Conservation (phyloP, 1,140 invertebrate species). For the Cotesia typhae region DNA sequence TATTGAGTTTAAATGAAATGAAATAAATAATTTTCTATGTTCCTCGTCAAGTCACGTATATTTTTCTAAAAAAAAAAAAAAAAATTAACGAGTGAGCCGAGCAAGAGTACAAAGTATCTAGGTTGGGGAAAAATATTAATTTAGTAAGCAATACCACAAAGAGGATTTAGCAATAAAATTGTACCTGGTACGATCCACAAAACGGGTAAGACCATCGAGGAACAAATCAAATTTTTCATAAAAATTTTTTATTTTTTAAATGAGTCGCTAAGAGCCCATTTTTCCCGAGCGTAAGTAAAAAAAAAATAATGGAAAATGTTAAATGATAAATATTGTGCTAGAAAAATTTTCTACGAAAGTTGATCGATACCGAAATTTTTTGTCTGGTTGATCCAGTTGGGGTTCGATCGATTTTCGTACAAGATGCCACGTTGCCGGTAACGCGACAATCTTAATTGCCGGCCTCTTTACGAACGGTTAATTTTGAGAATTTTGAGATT, state of each 20-base stretch:
- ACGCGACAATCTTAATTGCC: conserved; percentile 20
- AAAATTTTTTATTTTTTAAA: conserved; percentile 36
- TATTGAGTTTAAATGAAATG: too few species aligned
- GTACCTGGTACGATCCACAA: conserved; percentile 44
- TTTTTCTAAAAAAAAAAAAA: too few species aligned
- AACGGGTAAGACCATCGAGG: conserved; percentile 27
- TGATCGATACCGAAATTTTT: conserved; percentile 53
- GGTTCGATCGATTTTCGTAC: conserved; percentile 55
- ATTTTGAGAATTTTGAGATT: conserved; percentile 21
- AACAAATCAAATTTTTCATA: conserved; percentile 42
- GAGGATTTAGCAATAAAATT: conserved; percentile 52
- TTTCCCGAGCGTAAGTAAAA: conserved; percentile 47
- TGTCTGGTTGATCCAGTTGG: conserved; percentile 58
- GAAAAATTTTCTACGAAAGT: conserved; percentile 40
- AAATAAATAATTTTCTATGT: too few species aligned
- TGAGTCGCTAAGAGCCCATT: conserved; percentile 50
- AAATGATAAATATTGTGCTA: conserved; percentile 18
- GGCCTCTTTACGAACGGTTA: conserved; percentile 18
- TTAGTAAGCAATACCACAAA: conserved; percentile 14
- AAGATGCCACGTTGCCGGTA: conserved; percentile 10
- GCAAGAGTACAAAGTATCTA: too few species aligned
- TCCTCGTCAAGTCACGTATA: too few species aligned
- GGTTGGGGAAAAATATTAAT: too few species aligned
- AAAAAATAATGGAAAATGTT: conserved; percentile 12
- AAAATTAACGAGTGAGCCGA: too few species aligned